These are phyloP conservation scores for Melangyna quadrimaculata DNA, from an alignment of 2,888 invertebrate species.

Conservation along the genomic window DNA sequence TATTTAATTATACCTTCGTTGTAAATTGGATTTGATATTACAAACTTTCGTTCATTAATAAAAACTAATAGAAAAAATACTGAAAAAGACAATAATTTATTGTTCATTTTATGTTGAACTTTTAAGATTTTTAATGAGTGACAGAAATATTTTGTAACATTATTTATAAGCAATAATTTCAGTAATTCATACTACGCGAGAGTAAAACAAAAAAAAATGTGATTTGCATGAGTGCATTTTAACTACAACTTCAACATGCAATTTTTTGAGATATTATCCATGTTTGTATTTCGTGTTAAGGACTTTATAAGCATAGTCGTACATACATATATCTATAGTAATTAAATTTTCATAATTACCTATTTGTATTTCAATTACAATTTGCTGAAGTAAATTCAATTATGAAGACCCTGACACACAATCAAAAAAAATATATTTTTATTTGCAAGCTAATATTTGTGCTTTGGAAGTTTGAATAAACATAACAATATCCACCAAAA, in stretches of 20 bases:
- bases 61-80: not conserved
- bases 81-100: not conserved
- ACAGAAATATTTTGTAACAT: not conserved
- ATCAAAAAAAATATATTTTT: too few species aligned
- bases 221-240: constrained; percentile 18
- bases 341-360: too few species aligned
- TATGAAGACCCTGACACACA: not conserved
- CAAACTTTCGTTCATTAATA: not conserved
- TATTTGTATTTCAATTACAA: not conserved
- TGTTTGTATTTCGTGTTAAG: not conserved
- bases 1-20: not conserved
- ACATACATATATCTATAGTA: too few species aligned
- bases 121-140: not conserved
- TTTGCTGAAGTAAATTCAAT: not conserved
- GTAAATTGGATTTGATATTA: not conserved
- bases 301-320: too few species aligned
- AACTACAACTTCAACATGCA: not conserved
- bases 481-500: too few species aligned
- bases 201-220: not conserved
- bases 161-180: not conserved
- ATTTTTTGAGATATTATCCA: not conserved
- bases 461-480: too few species aligned
- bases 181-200: not conserved
- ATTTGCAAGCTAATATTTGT: too few species aligned
- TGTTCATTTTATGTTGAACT: not conserved